A percentile compares a stretch with the other conserved stretches of the same genome.
Evolutionary conservation across 1,140 invertebrate genomes (phyloP).

Genomic region (Eriocheir sinensis): DNA sequence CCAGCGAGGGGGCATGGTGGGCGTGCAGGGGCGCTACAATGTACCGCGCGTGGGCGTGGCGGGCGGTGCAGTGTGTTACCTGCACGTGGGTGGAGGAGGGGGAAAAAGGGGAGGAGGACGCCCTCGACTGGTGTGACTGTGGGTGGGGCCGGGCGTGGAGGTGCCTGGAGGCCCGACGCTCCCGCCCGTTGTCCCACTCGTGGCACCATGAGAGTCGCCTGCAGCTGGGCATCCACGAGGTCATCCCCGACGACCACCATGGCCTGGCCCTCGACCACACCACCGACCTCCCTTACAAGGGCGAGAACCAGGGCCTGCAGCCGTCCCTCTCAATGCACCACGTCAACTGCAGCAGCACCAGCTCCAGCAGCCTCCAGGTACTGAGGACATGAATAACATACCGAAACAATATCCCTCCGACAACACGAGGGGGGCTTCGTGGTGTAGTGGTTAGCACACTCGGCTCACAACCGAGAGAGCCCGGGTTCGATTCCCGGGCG

Average conservation of each 20-base stretch:
- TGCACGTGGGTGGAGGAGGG: slow-evolving; percentile 52
- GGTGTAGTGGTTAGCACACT: too few species aligned
- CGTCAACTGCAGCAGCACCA: background rate
- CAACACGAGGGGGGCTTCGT: too few species aligned
- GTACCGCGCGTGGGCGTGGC: slow-evolving; percentile 72
- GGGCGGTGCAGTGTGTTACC: slow-evolving; percentile 64
- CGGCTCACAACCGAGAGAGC: too few species aligned
- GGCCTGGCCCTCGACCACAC: slow-evolving; percentile 33
- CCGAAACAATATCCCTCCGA: too few species aligned
- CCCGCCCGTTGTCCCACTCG: slow-evolving; percentile 63
- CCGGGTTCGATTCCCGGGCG: too few species aligned
- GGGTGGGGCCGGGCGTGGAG: slow-evolving; percentile 62
- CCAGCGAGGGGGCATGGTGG: slow-evolving; percentile 38
- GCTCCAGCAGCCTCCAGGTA: slow-evolving; percentile 51
- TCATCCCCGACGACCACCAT: slow-evolving; percentile 63
- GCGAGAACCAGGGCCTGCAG: slow-evolving; percentile 25
- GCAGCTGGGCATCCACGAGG: slow-evolving; percentile 66
- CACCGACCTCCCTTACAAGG: background rate
- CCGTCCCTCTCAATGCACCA: background rate
- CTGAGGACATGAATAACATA: too few species aligned
- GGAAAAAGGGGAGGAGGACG: slow-evolving; percentile 47
- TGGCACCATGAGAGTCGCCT: slow-evolving; percentile 71
- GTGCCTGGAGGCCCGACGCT: slow-evolving; percentile 19
- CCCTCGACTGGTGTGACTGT: slow-evolving; percentile 33
- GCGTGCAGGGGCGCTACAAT: slow-evolving; percentile 38